Evolutionary conservation across 2,113 vertebrate species (phyloP).

Genomic region (Rhea americana): DNA sequence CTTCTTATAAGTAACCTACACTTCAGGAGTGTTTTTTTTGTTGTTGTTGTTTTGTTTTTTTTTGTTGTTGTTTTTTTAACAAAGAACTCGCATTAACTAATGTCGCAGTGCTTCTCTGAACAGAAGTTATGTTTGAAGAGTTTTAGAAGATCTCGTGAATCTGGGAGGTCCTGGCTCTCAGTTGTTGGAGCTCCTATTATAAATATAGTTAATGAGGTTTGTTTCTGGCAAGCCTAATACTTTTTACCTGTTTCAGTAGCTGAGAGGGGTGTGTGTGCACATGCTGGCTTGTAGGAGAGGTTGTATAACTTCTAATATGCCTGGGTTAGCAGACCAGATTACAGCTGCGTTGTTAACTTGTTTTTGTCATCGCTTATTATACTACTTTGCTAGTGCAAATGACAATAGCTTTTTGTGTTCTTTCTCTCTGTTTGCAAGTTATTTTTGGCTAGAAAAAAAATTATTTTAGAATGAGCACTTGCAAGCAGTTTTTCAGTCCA

Average conservation of each 20-base stretch:
- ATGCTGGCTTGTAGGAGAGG: neutral
- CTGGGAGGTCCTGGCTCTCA: neutral
- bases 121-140: neutral
- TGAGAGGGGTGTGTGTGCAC: neutral
- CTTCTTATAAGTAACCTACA: neutral
- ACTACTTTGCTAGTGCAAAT: neutral
- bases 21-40: neutral
- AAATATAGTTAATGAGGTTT: neutral
- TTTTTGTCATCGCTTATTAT: neutral
- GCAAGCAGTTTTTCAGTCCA: slow-evolving; percentile 20
- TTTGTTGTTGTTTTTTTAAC: neutral
- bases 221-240: neutral
- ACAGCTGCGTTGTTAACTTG: neutral
- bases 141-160: neutral
- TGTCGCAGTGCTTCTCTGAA: neutral
- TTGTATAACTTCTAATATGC: neutral
- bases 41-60: neutral
- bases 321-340: neutral
- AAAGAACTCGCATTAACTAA: neutral
- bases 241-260: slow-evolving; percentile 11
- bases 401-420: slow-evolving; percentile 33
- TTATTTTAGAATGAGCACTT: slow-evolving; percentile 13
- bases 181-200: neutral
- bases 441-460: neutral
- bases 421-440: slow-evolving; percentile 4